Evolutionary conservation across 2,113 vertebrate genomes (phyloP), one percentile per base, ranked within the genome.

Genomic region (Eidolon helvum): DNA sequence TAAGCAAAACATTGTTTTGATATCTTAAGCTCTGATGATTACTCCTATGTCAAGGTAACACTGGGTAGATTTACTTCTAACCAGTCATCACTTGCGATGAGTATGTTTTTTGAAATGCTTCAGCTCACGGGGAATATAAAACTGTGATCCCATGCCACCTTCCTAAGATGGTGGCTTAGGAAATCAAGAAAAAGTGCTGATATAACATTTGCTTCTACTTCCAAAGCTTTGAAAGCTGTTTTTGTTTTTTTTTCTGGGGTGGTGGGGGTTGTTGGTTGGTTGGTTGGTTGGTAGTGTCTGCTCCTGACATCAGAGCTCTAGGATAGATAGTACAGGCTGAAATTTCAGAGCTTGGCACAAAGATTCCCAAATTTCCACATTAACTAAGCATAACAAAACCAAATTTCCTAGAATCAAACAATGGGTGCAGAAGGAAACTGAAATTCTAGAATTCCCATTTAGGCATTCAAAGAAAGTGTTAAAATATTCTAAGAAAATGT

Each of bases 1-100:
- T 85, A 75, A 95, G 57, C 79, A 80, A 85, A 95, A 82, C 48
- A n/a, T 28, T 48, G 45, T 93, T 95, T 96, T 94, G 75, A 77
- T 93, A 82, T 93, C 50, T 71, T 78, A 89, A 95, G 10, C 78
- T 91, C 61, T 87, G 30, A 28, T 61, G 65, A 85, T 69, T 48
- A 61, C 21, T 77, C 45, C 83, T 86, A n/a, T 4, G 4, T 61
- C n/a, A 69, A 89, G 40, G 78, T 91, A 80, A 77, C 26, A 55
- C 45, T 88, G 1, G 0, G 38, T n/a, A 77, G 63, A 91, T 87
- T 94, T 93, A 86, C 86, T 87, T 93, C 87, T 74, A 89, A 78
- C 45, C 78, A 96, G 48, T 82, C 87, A n/a, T 86, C 72, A 71
- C 19, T 72, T 50, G 33, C 4, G 22, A 87, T 30, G n/a, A 87